These are phyloP conservation scores for Fundulus diaphanus DNA, from an alignment of 2,797 vertebrate species.

Conservation along the genomic window DNA sequence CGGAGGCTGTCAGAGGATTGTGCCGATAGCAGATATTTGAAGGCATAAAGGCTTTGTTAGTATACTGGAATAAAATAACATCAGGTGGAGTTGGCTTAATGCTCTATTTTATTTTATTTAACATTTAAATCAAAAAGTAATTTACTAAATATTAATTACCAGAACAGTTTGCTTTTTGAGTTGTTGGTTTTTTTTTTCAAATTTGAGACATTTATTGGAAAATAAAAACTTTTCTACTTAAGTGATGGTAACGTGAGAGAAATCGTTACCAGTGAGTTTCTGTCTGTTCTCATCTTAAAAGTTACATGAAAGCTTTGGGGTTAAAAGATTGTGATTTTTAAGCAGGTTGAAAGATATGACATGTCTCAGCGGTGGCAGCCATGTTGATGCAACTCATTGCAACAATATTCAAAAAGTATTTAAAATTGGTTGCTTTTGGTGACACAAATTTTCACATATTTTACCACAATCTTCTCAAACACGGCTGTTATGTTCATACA, in stretches of 20 bases:
- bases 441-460: no score
- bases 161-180: background rate
- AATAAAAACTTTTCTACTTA: conserved; percentile 16
- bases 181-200: background rate
- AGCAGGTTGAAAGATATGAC: conserved; percentile 31
- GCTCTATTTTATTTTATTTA: background rate
- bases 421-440: conserved; percentile 12
- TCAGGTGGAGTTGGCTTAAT: conserved; percentile 24
- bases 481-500: no score
- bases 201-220: background rate
- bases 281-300: conserved; percentile 39
- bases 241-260: conserved; percentile 32
- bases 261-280: conserved; percentile 50
- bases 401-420: conserved; percentile 35
- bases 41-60: conserved; percentile 30
- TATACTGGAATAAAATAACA: conserved; percentile 29
- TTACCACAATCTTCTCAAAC: no score
- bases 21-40: conserved; percentile 37
- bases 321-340: conserved; percentile 44
- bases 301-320: conserved; percentile 47
- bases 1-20: conserved; percentile 41
- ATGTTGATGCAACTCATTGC: conserved; percentile 67
- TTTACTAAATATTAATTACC: background rate
- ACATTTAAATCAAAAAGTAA: background rate
- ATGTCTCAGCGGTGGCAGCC: conserved; percentile 19